Percentiles rank a stretch among this genome's conserved stretches.
Conservation (phyloP, 2,113 vertebrate species). For the Narcine bancroftii region DNA sequence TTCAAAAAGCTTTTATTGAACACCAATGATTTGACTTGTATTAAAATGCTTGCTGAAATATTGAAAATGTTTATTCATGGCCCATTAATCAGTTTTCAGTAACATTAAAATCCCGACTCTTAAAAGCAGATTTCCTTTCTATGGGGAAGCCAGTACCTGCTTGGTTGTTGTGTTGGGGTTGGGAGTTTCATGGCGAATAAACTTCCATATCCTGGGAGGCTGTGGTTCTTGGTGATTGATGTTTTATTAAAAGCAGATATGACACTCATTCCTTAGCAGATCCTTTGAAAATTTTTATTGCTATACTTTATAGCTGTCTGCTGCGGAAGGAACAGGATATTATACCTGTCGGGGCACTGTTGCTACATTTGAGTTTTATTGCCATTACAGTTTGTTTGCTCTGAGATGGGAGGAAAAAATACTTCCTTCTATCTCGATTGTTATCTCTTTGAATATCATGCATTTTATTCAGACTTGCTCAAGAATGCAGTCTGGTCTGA, state of each 20-base stretch:
- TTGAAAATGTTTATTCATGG: not conserved
- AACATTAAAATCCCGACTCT: not conserved
- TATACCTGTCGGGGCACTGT: constrained; percentile 9
- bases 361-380: constrained; percentile 7
- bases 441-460: constrained; percentile 8
- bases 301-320: constrained; percentile 12
- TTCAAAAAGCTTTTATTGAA: not conserved
- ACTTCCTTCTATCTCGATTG: not conserved
- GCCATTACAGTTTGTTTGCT: not conserved
- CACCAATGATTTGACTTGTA: not conserved
- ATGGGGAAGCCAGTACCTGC: constrained; percentile 3
- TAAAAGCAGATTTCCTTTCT: constrained; percentile 22
- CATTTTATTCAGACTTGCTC: constrained; percentile 5
- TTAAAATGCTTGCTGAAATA: too few species aligned
- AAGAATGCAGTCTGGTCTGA: not conserved
- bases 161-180: not conserved
- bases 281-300: constrained; percentile 31
- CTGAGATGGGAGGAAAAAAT: not conserved
- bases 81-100: not conserved
- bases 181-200: not conserved
- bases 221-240: not conserved
- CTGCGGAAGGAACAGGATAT: constrained; percentile 4
- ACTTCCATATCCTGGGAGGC: not conserved
- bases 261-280: not conserved
- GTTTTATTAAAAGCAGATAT: constrained; percentile 36